phyloP scores from a whole-genome alignment of 2,113 vertebrate species.

The Nannobrachium achirus region DNA sequence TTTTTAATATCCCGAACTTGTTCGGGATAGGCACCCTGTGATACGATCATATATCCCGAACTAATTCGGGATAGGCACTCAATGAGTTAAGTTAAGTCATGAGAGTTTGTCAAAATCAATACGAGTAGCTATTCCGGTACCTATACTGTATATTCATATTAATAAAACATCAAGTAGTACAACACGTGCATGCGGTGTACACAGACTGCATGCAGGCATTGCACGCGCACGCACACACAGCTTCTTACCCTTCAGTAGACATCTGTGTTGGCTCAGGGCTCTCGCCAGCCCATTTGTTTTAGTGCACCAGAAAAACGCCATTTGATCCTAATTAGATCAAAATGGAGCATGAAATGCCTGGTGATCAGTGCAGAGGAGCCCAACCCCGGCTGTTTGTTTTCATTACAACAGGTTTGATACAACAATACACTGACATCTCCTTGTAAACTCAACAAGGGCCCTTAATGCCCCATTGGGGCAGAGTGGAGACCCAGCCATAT shows the following conservation, averaged over 20 bases:
- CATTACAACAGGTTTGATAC: constrained; percentile 57
- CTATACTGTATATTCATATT: neutral
- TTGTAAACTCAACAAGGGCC: constrained; percentile 50
- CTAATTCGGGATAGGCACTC: too few species aligned
- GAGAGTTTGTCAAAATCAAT: too few species aligned
- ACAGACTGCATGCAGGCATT: too few species aligned
- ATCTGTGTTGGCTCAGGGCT: constrained; percentile 51
- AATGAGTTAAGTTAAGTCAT: too few species aligned
- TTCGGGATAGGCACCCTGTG: too few species aligned
- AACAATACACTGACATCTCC: constrained; percentile 48
- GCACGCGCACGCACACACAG: constrained; percentile 11
- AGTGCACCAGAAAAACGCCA: constrained; percentile 48
- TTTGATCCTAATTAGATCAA: constrained; percentile 76
- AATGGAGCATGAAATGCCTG: constrained; percentile 70
- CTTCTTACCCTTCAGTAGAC: constrained; percentile 45
- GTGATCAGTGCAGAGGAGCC: constrained; percentile 55
- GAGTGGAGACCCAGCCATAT: constrained; percentile 27
- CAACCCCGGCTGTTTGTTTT: constrained; percentile 61
- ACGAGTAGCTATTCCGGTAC: neutral
- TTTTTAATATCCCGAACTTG: too few species aligned
- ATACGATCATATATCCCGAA: too few species aligned
- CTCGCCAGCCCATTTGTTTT: constrained; percentile 60
- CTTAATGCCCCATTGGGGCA: constrained; percentile 34
- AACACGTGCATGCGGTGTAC: constrained; percentile 16
- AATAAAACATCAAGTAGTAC: neutral